These are phyloP conservation scores for Platalea minor DNA, from an alignment of 2,797 vertebrate genomes.

Conservation along the genomic window DNA sequence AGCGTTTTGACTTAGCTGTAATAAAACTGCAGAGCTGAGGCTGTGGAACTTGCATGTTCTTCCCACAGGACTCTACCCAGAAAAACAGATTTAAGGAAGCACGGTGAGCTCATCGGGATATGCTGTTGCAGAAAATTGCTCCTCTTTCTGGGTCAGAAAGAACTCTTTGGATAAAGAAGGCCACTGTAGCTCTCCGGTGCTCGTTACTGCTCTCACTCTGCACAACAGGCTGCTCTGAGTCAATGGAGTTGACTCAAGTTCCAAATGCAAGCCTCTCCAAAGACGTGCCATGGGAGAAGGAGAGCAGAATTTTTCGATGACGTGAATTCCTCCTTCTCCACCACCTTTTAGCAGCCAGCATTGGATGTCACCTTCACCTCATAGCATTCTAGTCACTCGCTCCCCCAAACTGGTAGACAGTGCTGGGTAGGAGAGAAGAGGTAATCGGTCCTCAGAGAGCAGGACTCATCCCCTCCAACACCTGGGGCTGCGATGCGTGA, in stretches of 20 bases:
- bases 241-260: background rate
- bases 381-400: background rate
- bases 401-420: background rate
- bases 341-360: background rate
- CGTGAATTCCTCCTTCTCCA: background rate
- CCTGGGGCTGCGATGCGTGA: rapidly evolving
- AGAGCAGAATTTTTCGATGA: background rate
- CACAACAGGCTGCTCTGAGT: background rate
- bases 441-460: background rate
- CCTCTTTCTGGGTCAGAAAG: background rate
- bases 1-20: background rate
- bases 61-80: constrained; percentile 28
- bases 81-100: constrained; percentile 21
- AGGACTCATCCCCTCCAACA: background rate
- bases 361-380: background rate
- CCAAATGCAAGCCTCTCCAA: background rate
- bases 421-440: background rate
- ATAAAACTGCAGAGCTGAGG: background rate
- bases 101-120: background rate
- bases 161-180: background rate
- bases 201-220: background rate
- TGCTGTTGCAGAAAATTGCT: background rate
- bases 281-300: background rate
- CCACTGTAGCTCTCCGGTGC: background rate
- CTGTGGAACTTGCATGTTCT: background rate